Conservation (phyloP, 2,888 invertebrate genomes). For the Polylopha cassiicola region DNA sequence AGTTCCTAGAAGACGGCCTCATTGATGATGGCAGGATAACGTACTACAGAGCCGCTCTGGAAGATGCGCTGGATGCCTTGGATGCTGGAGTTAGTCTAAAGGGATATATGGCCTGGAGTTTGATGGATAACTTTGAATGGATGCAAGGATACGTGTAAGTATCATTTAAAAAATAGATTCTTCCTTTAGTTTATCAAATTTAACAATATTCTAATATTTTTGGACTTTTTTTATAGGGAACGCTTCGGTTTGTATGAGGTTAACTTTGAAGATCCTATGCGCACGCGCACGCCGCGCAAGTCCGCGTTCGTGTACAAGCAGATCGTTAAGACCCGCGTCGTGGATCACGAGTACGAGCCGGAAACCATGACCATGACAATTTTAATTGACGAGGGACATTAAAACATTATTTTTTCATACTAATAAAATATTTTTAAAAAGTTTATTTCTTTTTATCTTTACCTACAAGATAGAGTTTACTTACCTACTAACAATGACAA, state of each 20-base stretch:
- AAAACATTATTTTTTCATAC: no score
- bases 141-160: conserved; percentile 73
- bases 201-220: background rate
- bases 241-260: conserved; percentile 79
- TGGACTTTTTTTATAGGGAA: conserved; percentile 41
- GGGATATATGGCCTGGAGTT: conserved; percentile 79
- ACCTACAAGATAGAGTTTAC: no score
- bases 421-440: no score
- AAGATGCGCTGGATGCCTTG: conserved; percentile 56
- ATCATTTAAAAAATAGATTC: background rate
- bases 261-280: conserved; percentile 71
- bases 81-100: conserved; percentile 63
- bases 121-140: conserved; percentile 83
- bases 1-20: conserved; percentile 36
- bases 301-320: conserved; percentile 67
- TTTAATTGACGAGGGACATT: conserved; percentile 21
- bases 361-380: conserved; percentile 8
- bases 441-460: no score
- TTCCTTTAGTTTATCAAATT: background rate
- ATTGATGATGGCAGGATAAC: conserved; percentile 65
- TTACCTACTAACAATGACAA: no score
- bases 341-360: conserved; percentile 23
- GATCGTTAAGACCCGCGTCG: conserved; percentile 45
- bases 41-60: conserved; percentile 62
- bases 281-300: conserved; percentile 75